Base-by-base conservation (phyloP, 2,888 invertebrate species). In the Crocallis elinguaria region DNA sequence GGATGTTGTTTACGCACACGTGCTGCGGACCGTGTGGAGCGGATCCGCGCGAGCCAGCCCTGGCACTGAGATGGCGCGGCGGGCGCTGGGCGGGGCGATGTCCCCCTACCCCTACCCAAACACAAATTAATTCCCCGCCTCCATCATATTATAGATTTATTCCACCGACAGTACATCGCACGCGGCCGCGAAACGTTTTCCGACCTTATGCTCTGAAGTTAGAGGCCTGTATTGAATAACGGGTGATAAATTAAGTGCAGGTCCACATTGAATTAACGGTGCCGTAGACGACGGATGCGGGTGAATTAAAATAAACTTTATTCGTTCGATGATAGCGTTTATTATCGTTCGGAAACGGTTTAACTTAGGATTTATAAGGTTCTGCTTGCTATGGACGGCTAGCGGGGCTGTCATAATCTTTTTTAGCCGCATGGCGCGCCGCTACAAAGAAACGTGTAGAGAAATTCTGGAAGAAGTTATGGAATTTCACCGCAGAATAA, bases 111-210 rank as follows among this genome's bases (percentile, higher is more conserved):
- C 84, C 81, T 76, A 79, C 87, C 81, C 74, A 66, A 67, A 60
- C 69, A 71, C 79, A 83, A 86, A 88, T 86, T 84, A 86, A 86
- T 84, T 86, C 86, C 77, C 87, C 90, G 90, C 91, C 91, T 82
- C 86, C 82, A 86, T 86, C 88, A 89, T 90, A 90, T 90, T 90
- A 90, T 90, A 91, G 90, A 90, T 90, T 90, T 90, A 91, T 90
- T 88, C 76, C 82, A 80, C 77, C 78, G 80, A 79, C 84, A 74
- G 82, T 82, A 83, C 82, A 74, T 75, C 77, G 73, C 69, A 65
- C 68, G 62, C 66, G 50, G 61, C 52, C 76, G 86, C 76, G 86
- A 84, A 84, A 84, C 89, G 84, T 85, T 84, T 86, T 81, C 86
- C 82, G 80, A 88, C 90, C 90, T 86, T 90, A 89, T 82, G 82